Conservation (phyloP, 2,797 vertebrate genomes). For the Rhinogobio ventralis region DNA sequence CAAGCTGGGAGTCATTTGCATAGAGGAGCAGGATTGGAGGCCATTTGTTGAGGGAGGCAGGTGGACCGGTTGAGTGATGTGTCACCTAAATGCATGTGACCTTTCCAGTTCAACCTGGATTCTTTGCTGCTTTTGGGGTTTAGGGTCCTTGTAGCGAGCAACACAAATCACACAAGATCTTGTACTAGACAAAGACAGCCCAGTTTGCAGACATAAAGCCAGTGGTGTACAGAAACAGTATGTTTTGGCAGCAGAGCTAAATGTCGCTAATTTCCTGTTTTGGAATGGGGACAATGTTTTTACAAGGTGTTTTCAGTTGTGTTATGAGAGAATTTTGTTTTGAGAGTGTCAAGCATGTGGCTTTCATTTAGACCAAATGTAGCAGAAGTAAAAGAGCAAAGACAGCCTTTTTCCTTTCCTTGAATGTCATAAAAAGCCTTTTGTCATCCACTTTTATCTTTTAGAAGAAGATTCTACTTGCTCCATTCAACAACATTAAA, state of each 20-base stretch:
- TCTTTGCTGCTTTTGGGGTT: conserved; percentile 14
- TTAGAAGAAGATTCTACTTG: not conserved
- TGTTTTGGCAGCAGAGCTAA: conserved; percentile 21
- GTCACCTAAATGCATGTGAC: conserved; percentile 55
- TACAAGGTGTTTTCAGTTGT: conserved; percentile 53
- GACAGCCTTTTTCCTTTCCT: conserved; percentile 11
- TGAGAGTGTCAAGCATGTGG: conserved; percentile 43
- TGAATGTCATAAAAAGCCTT: conserved; percentile 38
- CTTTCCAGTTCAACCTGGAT: conserved; percentile 47
- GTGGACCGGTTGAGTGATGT: conserved; percentile 54
- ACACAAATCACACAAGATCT: conserved; percentile 38
- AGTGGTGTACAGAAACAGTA: not conserved
- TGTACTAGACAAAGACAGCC: not conserved
- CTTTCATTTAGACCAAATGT: conserved; percentile 48
- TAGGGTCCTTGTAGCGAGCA: conserved; percentile 23
- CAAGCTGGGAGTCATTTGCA: conserved; percentile 55
- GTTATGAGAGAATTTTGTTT: conserved; percentile 42
- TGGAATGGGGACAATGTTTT: conserved; percentile 29
- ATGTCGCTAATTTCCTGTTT: conserved; percentile 10
- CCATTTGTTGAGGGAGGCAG: conserved; percentile 52
- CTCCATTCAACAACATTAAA: conserved; percentile 24
- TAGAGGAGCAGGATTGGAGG: conserved; percentile 48
- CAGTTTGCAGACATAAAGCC: not conserved
- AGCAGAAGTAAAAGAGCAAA: conserved; percentile 29
- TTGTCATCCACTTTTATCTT: conserved; percentile 36